phyloP scores from a whole-genome alignment of 1,140 invertebrate genomes.

The Formica exsecta region DNA sequence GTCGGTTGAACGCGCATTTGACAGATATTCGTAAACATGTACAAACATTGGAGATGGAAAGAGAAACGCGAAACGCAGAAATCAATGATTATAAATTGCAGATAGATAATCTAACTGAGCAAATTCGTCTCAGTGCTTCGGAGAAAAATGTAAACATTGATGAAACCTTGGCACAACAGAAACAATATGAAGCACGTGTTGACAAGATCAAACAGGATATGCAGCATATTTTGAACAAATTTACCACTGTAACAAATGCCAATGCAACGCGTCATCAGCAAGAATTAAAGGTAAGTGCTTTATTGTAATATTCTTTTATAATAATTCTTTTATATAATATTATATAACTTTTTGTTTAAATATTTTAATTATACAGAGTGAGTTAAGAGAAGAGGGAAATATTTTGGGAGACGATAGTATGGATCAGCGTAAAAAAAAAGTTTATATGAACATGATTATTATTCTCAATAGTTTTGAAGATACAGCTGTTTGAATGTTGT shows the following conservation, averaged over 20 bases:
- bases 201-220: slow-evolving; percentile 83
- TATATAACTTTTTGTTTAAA: not conserved
- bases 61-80: slow-evolving; percentile 76
- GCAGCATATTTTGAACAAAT: slow-evolving; percentile 80
- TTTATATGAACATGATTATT: too few relatives aligned
- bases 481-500: too few relatives aligned
- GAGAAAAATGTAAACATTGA: slow-evolving; percentile 74
- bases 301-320: not conserved
- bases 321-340: too few relatives aligned
- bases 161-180: slow-evolving; percentile 78
- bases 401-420: too few relatives aligned
- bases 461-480: too few relatives aligned
- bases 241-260: slow-evolving; percentile 74
- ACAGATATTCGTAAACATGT: slow-evolving; percentile 72
- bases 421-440: too few relatives aligned
- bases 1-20: slow-evolving; percentile 75
- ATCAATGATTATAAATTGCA: slow-evolving; percentile 79
- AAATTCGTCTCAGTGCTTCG: slow-evolving; percentile 70
- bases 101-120: slow-evolving; percentile 80
- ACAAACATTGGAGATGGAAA: slow-evolving; percentile 78
- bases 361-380: not conserved
- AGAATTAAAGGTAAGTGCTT: slow-evolving; percentile 67
- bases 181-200: slow-evolving; percentile 77
- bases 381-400: too few relatives aligned
- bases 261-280: slow-evolving; percentile 76